A percentile compares a stretch with the other conserved stretches of the same genome.
phyloP scores from a whole-genome alignment of 2,113 vertebrate genomes.

The Phylloscopus trochiloides region DNA sequence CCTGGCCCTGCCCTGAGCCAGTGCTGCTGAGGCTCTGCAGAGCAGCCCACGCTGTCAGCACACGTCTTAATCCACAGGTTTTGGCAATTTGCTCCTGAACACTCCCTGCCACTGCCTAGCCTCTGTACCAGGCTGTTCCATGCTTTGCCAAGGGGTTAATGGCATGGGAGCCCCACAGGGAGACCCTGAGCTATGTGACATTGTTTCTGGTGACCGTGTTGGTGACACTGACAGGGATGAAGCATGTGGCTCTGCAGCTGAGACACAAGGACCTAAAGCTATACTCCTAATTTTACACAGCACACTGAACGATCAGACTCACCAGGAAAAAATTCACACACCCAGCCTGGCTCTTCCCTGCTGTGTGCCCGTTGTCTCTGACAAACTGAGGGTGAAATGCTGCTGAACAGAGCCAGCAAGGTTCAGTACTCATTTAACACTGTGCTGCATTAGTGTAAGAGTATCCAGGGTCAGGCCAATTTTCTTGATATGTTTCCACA shows the following conservation, averaged over 20 bases:
- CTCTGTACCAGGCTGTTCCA: neutral
- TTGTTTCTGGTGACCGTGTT: fast-evolving
- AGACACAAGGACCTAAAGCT: neutral
- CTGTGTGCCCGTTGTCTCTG: neutral
- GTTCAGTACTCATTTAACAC: neutral
- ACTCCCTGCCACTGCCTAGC: neutral
- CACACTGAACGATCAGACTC: neutral
- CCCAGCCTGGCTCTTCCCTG: neutral
- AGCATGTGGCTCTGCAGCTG: neutral
- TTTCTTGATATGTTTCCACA: neutral
- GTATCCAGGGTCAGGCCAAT: neutral
- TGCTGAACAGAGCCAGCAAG: neutral
- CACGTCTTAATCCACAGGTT: neutral
- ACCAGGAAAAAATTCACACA: neutral
- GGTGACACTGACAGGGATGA: neutral
- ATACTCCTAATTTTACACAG: neutral
- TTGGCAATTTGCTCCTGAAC: conserved; percentile 19
- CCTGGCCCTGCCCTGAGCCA: neutral
- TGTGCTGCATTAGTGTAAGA: neutral
- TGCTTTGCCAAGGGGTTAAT: neutral
- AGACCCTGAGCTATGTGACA: fast-evolving
- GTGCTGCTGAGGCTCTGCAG: neutral
- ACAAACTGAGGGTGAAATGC: neutral
- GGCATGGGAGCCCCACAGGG: neutral
- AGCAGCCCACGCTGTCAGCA: conserved; percentile 15